These are phyloP conservation scores for Zaprionus obscuricornis DNA, from an alignment of 2,888 invertebrate species.

Conservation along the genomic window DNA sequence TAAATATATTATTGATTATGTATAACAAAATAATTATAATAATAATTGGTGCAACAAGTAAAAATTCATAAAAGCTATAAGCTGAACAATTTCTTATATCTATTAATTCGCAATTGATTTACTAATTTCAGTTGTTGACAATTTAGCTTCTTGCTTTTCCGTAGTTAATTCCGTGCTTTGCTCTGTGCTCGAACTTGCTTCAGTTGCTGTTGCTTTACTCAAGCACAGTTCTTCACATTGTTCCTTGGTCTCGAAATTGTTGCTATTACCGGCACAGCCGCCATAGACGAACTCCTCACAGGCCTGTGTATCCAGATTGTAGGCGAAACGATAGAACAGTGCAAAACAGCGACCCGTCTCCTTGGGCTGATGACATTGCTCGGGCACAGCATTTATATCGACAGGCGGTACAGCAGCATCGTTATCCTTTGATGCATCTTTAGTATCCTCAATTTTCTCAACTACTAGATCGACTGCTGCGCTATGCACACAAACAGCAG, in stretches of 20 bases:
- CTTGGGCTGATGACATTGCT: slow-evolving; percentile 87
- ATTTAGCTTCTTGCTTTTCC: slow-evolving; percentile 7
- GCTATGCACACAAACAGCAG: slow-evolving; percentile 21
- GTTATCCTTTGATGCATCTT: too few species aligned
- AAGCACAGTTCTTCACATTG: slow-evolving; percentile 86
- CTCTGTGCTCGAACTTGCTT: slow-evolving; percentile 29
- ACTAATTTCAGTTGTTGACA: neutral
- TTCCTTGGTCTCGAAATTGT: slow-evolving; percentile 88
- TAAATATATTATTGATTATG: too few species aligned
- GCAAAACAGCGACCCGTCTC: slow-evolving; percentile 90
- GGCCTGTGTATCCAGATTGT: slow-evolving; percentile 77
- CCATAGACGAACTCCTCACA: slow-evolving; percentile 91
- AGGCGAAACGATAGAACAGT: slow-evolving; percentile 76
- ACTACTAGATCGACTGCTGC: slow-evolving; percentile 53
- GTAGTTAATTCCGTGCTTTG: slow-evolving; percentile 29
- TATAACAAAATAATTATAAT: too few species aligned
- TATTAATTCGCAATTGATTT: too few species aligned
- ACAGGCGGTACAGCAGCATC: neutral
- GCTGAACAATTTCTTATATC: too few species aligned
- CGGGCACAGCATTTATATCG: slow-evolving; percentile 43
- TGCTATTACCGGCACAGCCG: slow-evolving; percentile 90
- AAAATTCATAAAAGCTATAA: too few species aligned
- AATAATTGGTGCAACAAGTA: too few species aligned
- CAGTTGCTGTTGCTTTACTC: slow-evolving; percentile 14
- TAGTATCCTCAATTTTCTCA: slow-evolving; percentile 39